Evolutionary conservation across 2,888 invertebrate genomes (phyloP).

Genomic region (Salpingus planirostris): DNA sequence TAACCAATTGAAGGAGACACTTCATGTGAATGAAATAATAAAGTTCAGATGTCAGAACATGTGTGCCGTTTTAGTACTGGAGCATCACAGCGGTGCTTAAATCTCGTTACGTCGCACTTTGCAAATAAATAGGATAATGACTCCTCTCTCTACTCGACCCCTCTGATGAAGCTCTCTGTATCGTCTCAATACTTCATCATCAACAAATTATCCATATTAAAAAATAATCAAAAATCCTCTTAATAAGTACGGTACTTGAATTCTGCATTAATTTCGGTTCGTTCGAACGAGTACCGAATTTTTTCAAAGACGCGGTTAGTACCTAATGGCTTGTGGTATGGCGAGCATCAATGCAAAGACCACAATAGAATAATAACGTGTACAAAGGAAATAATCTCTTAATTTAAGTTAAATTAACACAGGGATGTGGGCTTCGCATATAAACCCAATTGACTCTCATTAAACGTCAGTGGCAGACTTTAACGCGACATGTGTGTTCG

Average conservation of each 20-base stretch:
- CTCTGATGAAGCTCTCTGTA: no score
- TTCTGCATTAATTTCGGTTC: no score
- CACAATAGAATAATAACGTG: conserved; percentile 43
- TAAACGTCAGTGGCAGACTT: conserved; percentile 33
- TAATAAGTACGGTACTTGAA: no score
- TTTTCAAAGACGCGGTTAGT: no score
- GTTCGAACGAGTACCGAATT: no score
- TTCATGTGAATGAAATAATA: conserved; percentile 20
- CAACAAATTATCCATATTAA: no score
- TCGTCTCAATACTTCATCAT: no score
- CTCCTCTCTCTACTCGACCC: no score
- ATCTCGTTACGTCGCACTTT: conserved; percentile 10
- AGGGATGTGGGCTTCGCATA: conserved; percentile 43
- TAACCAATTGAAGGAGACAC: conserved; percentile 26
- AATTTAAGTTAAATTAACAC: conserved; percentile 44
- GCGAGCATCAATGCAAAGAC: conserved; percentile 22
- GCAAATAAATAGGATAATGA: conserved; percentile 26
- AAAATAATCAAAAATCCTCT: no score
- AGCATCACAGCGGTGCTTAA: no score
- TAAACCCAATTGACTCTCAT: conserved; percentile 42
- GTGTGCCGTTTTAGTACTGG: no score
- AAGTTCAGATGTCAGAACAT: no score
- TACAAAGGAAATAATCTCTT: conserved; percentile 46
- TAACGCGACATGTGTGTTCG: conserved; percentile 25
- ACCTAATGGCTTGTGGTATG: conserved; percentile 20